Base-by-base conservation (phyloP, 2,797 vertebrate species). In the Eptatretus atami region DNA sequence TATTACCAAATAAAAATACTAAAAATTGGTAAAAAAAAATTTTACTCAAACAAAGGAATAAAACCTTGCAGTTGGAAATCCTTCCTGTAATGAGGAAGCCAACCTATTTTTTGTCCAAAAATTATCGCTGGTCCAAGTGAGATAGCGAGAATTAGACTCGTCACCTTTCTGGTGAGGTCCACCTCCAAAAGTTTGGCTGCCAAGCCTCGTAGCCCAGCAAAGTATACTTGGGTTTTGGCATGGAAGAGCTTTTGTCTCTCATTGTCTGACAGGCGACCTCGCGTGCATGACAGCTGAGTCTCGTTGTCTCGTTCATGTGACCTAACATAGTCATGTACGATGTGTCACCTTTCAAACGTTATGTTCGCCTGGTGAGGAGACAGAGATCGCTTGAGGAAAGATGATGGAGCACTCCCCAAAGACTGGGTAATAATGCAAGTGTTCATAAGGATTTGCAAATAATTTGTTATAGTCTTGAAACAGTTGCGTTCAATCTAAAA, bases 271-370 rank as follows among this genome's bases (percentile, higher is more conserved):
- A 77, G 65, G 70, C 44, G 0, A 2, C 69, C 0, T 77, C 66
- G 66, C 77, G 86, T 1, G 69, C 25, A 68, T 69, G 69, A 96
- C 1, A 80, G 82, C 68, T 96, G 88, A n/a, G 77, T 75, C 67
- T 1, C 64, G 64, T 77, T 87, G 2, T 86, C 78, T 70, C 83
- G 77, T 68, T 82, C 80, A 83, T 77, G 67, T 84, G 80, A 70
- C 87, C 92, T 68, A 79, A 69, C 44, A 83, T 68, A 2, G 86
- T 92, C 73, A n/a, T 96, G 90, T 52, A 74, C 65, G 78, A 11
- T 70, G 79, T 2, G 84, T 94, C 54, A 76, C 69, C 71, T n/a
- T 76, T 86, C 67, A 69, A 74, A 12, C 73, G 78, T n/a, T 64
- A 96, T 70, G 70, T 86, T 81, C 54, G 83, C 80, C 90, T 96